These are phyloP conservation scores for Gerris lacustris DNA, from an alignment of 2,888 invertebrate species.

Conservation along the genomic window DNA sequence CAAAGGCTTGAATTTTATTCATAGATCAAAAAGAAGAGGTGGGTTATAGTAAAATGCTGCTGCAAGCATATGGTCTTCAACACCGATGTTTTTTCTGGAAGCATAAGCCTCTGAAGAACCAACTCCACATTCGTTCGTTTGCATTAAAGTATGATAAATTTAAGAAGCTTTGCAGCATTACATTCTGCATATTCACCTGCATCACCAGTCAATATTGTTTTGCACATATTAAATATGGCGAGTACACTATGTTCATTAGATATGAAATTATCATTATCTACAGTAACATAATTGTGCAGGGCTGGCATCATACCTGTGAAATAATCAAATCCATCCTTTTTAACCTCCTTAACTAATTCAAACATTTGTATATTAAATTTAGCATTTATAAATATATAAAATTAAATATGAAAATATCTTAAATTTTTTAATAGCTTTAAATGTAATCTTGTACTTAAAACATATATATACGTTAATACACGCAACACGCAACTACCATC, in stretches of 20 bases:
- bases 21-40: constrained; percentile 65
- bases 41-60: constrained; percentile 88
- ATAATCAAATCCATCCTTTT: constrained; percentile 89
- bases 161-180: constrained; percentile 91
- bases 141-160: constrained; percentile 90
- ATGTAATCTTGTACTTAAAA: too few relatives aligned
- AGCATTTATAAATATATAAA: too few relatives aligned
- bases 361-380: too few relatives aligned
- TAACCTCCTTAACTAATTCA: constrained; percentile 33
- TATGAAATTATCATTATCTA: constrained; percentile 86
- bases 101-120: constrained; percentile 70
- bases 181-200: constrained; percentile 87
- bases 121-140: constrained; percentile 79
- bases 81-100: constrained; percentile 86
- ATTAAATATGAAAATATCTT: too few relatives aligned
- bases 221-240: constrained; percentile 90
- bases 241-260: constrained; percentile 78
- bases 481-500: too few relatives aligned
- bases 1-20: constrained; percentile 61
- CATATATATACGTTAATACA: too few relatives aligned
- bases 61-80: constrained; percentile 83
- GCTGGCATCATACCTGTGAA: constrained; percentile 98
- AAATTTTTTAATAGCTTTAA: too few relatives aligned
- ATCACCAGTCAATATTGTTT: constrained; percentile 57
- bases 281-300: constrained; percentile 91